phyloP scores from a whole-genome alignment of 1,140 invertebrate species.

The Mamestra configurata region DNA sequence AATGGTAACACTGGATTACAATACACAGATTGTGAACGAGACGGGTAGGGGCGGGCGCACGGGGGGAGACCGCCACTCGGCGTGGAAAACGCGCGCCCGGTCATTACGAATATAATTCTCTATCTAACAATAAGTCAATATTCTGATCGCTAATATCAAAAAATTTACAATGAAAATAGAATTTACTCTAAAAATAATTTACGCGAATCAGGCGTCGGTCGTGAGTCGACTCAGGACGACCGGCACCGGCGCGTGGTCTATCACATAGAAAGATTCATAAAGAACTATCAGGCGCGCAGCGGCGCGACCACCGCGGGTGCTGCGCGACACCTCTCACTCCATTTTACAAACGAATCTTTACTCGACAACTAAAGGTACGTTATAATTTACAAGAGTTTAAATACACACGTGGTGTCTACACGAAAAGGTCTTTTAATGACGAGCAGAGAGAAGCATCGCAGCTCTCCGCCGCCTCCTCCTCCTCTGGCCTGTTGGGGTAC shows the following conservation, averaged over 20 bases:
- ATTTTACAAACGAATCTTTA: conserved; percentile 73
- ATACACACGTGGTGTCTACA: conserved; percentile 78
- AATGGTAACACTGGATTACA: conserved; percentile 84
- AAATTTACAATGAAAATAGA: conserved; percentile 88
- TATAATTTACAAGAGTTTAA: conserved; percentile 77
- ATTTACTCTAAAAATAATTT: conserved; percentile 86
- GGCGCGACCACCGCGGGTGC: conserved; percentile 18
- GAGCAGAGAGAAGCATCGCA: conserved; percentile 93
- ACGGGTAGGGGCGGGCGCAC: conserved; percentile 73
- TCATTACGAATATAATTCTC: conserved; percentile 83
- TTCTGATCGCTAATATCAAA: conserved; percentile 85
- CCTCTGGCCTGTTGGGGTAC: conserved; percentile 86
- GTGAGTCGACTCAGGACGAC: conserved; percentile 78
- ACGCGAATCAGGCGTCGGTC: conserved; percentile 76
- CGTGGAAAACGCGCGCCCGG: conserved; percentile 81
- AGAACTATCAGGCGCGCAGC: conserved; percentile 68
- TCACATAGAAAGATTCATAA: conserved; percentile 87
- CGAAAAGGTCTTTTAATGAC: conserved; percentile 94
- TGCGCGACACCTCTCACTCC: conserved; percentile 60
- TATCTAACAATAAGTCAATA: conserved; percentile 86
- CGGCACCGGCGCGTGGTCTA: conserved; percentile 80
- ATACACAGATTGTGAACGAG: conserved; percentile 81
- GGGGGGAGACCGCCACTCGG: conserved; percentile 69
- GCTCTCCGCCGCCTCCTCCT: conserved; percentile 90
- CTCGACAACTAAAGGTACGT: conserved; percentile 74